A percentile compares a stretch with the other conserved stretches of the same genome.
Conservation (phyloP, 2,888 invertebrate species). For the Petrolisthes manimaculis region DNA sequence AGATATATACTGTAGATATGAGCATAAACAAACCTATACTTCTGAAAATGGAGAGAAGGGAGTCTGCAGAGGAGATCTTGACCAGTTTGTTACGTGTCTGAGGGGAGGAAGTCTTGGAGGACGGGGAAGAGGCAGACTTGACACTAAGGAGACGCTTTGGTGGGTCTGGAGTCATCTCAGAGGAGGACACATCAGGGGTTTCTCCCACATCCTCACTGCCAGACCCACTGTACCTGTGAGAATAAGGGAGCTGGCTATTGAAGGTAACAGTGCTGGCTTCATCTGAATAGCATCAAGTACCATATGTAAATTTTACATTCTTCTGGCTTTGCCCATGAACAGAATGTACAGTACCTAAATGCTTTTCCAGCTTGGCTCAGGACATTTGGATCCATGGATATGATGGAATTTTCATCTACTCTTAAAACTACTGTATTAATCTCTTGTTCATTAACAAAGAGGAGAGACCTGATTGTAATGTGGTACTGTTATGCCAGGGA, state of each 20-base stretch:
- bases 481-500: no score
- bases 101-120: constrained; percentile 63
- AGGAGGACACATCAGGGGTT: constrained; percentile 76
- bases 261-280: neutral
- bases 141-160: constrained; percentile 57
- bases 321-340: no score
- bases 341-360: no score
- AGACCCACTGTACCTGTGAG: constrained; percentile 55
- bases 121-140: constrained; percentile 59
- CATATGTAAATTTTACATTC: no score
- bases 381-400: no score
- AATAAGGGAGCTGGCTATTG: no score
- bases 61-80: constrained; percentile 83
- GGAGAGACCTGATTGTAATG: no score
- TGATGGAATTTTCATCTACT: no score
- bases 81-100: constrained; percentile 70
- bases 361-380: no score
- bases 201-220: constrained; percentile 73
- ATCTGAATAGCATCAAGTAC: neutral
- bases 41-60: constrained; percentile 81
- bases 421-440: no score
- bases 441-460: no score
- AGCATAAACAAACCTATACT: neutral
- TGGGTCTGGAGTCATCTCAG: constrained; percentile 70
- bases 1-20: neutral